Base-by-base conservation (phyloP, 2,113 vertebrate species). In the Uropsilus gracilis region DNA sequence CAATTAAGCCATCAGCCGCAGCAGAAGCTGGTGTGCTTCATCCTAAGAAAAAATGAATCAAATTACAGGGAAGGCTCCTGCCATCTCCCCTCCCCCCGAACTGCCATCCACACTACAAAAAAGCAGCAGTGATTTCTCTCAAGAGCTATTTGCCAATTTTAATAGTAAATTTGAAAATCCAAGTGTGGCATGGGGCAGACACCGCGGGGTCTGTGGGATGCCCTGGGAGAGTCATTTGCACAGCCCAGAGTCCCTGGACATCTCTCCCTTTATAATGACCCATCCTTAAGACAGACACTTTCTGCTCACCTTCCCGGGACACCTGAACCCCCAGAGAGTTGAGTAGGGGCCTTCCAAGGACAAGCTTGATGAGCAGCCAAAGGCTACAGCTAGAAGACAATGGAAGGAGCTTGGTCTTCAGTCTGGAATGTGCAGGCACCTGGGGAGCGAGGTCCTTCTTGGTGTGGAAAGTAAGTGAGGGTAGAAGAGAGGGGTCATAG, bases 1-100 rank as follows among this genome's bases (percentile, higher is more conserved):
- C 95, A 97, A 98, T 97, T 94, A 97, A 94, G 89, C 89, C 90
- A 86, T 82, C 88, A 96, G 44, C 71, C 73, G 0, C 87, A 48
- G 16, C 42, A 88, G 75, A 77, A 75, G 57, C 53, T 11, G 55
- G 46, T 14, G 20, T 61, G 63, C 64, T 91, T 93, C 55, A 48
- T 59, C 73, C 93, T 61, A 85, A 86, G 20, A 95, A 90, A 96
- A 91, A 77, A 96, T 81, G 89, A 91, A 96, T 94, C 80, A 96
- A 94, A 96, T 96, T 94, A 80, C 6, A 64, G 55, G 66, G 81
- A 89, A 86, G 44, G 42, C 71, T 91, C 66, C 80, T 86, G 61
- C 37, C 83, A 73, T 22, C 34, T 46, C 14, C 63, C 63, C 30
- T 50, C 10, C 39, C 12, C 73, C 59, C 72, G 17, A 37, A 22